Conservation (phyloP, 2,888 invertebrate genomes). For the Hypomecis punctinalis region DNA sequence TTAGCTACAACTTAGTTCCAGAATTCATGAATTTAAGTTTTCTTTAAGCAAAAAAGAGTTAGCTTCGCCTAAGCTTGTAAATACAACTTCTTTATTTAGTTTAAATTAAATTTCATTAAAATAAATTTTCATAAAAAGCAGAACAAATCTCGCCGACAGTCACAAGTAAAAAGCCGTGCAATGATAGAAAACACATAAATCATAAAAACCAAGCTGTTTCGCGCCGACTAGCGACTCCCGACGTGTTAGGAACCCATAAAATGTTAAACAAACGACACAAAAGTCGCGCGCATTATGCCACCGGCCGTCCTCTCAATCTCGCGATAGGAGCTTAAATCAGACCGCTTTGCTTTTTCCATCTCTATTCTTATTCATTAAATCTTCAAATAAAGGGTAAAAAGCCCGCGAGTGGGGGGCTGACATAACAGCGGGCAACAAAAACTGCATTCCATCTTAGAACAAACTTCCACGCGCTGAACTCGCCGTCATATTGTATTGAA, state of each 20-base stretch:
- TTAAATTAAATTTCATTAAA: too few species aligned
- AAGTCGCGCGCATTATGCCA: conserved; percentile 11
- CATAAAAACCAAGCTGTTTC: conserved; percentile 28
- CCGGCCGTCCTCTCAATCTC: conserved; percentile 5
- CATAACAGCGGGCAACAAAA: conserved; percentile 74
- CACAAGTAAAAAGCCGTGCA: too few species aligned
- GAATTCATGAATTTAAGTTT: too few species aligned
- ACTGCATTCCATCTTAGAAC: conserved; percentile 56
- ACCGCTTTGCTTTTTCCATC: conserved; percentile 70
- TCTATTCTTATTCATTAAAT: conserved; percentile 81
- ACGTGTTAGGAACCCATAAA: conserved; percentile 34
- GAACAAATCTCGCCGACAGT: too few species aligned
- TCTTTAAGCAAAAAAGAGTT: too few species aligned
- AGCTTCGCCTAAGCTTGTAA: too few species aligned
- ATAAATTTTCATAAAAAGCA: too few species aligned
- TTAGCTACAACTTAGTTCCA: too few species aligned
- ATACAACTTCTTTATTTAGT: too few species aligned
- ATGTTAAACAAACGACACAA: conserved; percentile 43
- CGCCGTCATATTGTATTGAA: conserved; percentile 33
- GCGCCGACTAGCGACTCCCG: conserved; percentile 28
- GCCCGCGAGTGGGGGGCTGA: conserved; percentile 75
- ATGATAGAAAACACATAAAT: background rate
- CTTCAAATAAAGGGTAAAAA: conserved; percentile 81
- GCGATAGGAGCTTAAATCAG: conserved; percentile 74
- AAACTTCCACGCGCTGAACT: too few species aligned